Percentiles rank a stretch among this genome's conserved stretches.
Conservation (phyloP, 2,888 invertebrate genomes). For the Liodrosophila aerea region DNA sequence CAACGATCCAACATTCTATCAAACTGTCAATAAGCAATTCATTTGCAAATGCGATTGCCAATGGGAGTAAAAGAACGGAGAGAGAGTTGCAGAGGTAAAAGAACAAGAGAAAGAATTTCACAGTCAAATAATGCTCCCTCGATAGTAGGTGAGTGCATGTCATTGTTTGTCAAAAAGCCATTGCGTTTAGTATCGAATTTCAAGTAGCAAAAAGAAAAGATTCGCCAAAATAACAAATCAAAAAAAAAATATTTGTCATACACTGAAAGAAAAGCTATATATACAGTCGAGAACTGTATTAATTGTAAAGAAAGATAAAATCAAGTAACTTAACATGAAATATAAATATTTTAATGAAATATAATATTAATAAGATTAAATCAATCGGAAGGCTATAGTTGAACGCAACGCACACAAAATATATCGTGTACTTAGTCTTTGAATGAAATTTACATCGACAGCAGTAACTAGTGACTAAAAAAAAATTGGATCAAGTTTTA, state of each 20-base stretch:
- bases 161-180: constrained; percentile 77
- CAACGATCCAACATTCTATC: constrained; percentile 67
- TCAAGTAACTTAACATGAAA: too few relatives aligned
- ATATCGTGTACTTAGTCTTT: too few relatives aligned
- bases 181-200: constrained; percentile 70
- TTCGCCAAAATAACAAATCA: constrained; percentile 1
- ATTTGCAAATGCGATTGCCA: constrained; percentile 71
- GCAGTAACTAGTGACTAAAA: too few relatives aligned
- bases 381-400: too few relatives aligned
- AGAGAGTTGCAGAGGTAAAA: constrained; percentile 6
- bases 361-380: too few relatives aligned
- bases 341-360: too few relatives aligned
- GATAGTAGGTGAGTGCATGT: constrained; percentile 65
- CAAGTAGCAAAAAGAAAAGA: constrained; percentile 31
- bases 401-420: too few relatives aligned
- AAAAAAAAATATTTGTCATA: constrained; percentile 9
- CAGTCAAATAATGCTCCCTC: constrained; percentile 26
- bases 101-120: constrained; percentile 30
- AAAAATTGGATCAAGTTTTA: too few relatives aligned
- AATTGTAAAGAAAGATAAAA: too few relatives aligned
- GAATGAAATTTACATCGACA: too few relatives aligned
- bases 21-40: constrained; percentile 79
- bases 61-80: constrained; percentile 36
- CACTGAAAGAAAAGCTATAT: background rate
- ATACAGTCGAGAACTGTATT: background rate